Percentiles rank a stretch among this genome's conserved stretches.
Conservation (phyloP, 2,113 vertebrate species). For the Daubentonia madagascariensis region DNA sequence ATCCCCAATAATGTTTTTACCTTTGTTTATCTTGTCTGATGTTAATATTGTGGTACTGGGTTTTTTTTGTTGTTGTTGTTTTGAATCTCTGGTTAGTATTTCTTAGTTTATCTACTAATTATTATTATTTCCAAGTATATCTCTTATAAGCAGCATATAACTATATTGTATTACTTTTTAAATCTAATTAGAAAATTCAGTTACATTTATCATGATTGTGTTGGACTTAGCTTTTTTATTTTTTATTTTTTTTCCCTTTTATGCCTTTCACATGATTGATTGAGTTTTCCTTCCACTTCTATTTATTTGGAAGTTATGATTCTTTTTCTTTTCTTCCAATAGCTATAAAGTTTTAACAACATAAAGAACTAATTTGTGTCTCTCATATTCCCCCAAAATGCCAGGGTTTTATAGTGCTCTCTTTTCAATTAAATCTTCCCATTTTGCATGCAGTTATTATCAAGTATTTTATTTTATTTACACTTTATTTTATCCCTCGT, state of each 20-base stretch:
- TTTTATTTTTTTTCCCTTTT: not conserved
- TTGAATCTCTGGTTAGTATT: not conserved
- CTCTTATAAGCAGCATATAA: not conserved
- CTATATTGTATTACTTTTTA: not conserved
- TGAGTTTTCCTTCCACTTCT: slow-evolving; percentile 2
- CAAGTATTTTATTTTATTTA: slow-evolving; percentile 9
- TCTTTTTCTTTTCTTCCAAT: not conserved
- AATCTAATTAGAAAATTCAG: not conserved
- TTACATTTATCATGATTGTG: not conserved
- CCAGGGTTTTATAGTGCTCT: not conserved
- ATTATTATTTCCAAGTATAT: not conserved
- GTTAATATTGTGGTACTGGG: not conserved
- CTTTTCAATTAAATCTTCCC: not conserved
- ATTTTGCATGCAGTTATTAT: not conserved
- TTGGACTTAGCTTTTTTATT: not conserved
- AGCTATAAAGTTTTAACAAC: not conserved
- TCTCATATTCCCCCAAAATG: not conserved
- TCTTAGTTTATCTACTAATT: not conserved
- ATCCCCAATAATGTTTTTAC: not conserved
- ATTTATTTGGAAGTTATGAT: not conserved
- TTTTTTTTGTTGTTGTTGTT: not conserved
- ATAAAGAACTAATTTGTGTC: not conserved
- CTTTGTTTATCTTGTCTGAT: not conserved
- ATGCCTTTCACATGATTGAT: not conserved
- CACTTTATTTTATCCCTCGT: not conserved